A percentile compares a stretch with the other conserved stretches of the same genome.
These are phyloP conservation scores for Crypturellus undulatus DNA, from an alignment of 2,113 vertebrate genomes.

Conservation along the genomic window DNA sequence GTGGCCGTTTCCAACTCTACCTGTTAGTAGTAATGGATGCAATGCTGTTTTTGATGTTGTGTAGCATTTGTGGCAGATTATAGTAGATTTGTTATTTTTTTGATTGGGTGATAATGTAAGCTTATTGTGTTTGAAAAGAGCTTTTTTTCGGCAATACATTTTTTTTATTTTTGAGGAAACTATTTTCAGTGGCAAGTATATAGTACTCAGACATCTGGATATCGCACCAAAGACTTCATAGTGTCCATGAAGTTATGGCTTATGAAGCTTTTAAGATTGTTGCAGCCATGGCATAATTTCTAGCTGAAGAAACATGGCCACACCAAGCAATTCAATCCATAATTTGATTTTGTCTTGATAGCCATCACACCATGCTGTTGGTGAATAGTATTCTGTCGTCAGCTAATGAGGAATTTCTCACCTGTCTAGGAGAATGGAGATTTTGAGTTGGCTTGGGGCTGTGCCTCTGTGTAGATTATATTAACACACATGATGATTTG, in stretches of 20 bases:
- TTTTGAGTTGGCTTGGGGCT: background rate
- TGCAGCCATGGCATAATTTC: background rate
- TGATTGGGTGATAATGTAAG: accelerated
- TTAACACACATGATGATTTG: background rate
- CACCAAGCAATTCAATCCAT: background rate
- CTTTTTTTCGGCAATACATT: background rate
- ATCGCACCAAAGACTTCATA: background rate
- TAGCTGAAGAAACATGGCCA: background rate
- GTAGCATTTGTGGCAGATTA: background rate
- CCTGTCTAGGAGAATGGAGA: background rate
- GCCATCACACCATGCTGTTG: background rate
- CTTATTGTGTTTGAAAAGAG: background rate
- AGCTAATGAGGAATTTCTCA: background rate
- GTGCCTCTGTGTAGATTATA: background rate
- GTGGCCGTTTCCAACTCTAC: background rate
- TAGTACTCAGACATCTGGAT: background rate
- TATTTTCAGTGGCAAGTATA: background rate
- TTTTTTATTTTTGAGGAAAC: background rate
- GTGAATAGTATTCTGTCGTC: background rate
- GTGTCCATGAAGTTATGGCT: background rate
- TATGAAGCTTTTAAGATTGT: background rate
- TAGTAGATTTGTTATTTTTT: background rate
- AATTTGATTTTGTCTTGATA: background rate
- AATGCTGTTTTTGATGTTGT: background rate
- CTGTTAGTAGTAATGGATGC: background rate